Evolutionary conservation across 2,113 vertebrate genomes (phyloP).

Genomic region (Brachypodius melanocephalos): DNA sequence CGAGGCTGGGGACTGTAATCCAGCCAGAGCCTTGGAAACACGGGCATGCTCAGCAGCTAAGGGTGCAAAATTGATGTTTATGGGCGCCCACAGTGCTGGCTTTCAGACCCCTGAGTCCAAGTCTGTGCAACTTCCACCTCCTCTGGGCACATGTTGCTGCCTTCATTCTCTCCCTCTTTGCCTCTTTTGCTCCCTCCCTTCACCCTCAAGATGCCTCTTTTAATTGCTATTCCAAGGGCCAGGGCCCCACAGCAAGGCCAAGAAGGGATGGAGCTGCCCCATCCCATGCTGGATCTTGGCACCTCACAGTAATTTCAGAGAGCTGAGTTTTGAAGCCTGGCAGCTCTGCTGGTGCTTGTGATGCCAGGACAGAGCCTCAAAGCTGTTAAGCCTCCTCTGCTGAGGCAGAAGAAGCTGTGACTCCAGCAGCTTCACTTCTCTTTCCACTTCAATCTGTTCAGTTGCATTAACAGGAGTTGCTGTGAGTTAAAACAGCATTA

Average conservation of each 20-base stretch:
- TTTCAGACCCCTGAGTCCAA: not conserved
- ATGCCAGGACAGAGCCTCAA: not conserved
- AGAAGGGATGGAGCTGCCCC: not conserved
- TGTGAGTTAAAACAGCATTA: not conserved
- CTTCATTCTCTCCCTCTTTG: not conserved
- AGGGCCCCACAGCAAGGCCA: not conserved
- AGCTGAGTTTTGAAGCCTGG: constrained; percentile 41
- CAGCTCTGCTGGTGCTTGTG: constrained; percentile 25
- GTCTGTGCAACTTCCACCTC: not conserved
- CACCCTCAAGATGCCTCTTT: not conserved
- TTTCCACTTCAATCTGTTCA: not conserved
- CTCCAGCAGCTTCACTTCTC: not conserved
- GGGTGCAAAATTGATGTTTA: not conserved
- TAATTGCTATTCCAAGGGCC: not conserved
- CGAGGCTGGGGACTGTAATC: fast-evolving
- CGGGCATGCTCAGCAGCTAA: fast-evolving
- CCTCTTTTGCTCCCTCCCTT: not conserved
- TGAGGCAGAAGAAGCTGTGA: not conserved
- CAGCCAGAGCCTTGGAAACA: not conserved
- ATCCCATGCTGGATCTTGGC: not conserved
- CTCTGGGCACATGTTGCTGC: not conserved
- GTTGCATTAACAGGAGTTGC: not conserved
- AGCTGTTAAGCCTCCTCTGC: not conserved
- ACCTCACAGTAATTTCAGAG: not conserved
- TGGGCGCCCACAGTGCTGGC: fast-evolving